Evolutionary conservation across 2,888 invertebrate species (phyloP), one percentile per base, ranked within the genome.

Genomic region (Thereva unica): DNA sequence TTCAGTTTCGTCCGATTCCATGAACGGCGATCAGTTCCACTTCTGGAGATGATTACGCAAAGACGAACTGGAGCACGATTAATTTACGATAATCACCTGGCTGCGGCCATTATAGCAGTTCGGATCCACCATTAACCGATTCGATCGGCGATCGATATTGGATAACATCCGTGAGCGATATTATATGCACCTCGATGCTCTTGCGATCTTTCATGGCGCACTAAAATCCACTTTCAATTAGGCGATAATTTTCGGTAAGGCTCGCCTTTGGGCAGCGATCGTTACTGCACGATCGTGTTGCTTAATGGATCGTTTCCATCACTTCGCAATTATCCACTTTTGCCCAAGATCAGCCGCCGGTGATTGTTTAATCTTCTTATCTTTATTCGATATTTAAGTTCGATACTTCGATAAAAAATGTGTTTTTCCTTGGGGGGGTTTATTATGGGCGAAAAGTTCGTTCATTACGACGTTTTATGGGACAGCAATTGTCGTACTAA

Each of bases 11-110:
- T 23, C 23, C 23, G 23, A 23, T 23, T 23, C 23, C 1, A 23
- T 2, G 23, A 23, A 2, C 23, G 23, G 23, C 23, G 23, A 23
- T 23, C 23, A 23, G 23, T 23, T 23, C 23, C 23, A 23, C 23
- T 23, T 23, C 23, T 23, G 23, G 23, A 1, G 23, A 23, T 23
- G 23, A 23, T 23, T 23, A 23, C 23, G 23, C 23, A 23, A 56
- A 56, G 42, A 44, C 44, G 56, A 56, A 56, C 42, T 56, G 44
- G 56, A 56, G 56, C 56, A 56, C 34, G 44, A 44, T 23, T 4
- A 41, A 56, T 56, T 56, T 56, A 10, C 12, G 34, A 35, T 56
- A 56, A 56, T 44, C 37, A 56, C 5, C 12, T 47, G 47, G 47
- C 47, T 10, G 12, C 10, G 23, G 23, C 23, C 23, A 23, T 23